These are phyloP conservation scores for Andrena camellia DNA, from an alignment of 2,888 invertebrate genomes.

Conservation along the genomic window DNA sequence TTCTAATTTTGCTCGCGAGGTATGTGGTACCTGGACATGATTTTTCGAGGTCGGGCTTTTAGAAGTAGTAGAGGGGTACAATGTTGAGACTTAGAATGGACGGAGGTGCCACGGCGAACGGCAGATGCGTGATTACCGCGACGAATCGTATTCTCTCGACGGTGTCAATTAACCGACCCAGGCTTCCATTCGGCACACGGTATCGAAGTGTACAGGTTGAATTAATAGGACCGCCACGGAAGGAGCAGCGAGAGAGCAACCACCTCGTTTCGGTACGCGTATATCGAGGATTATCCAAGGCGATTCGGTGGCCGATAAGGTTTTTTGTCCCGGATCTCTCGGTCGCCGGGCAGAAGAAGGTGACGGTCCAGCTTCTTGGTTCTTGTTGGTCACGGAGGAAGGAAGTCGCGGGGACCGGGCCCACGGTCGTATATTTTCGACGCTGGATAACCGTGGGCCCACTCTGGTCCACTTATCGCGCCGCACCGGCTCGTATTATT, in stretches of 20 bases:
- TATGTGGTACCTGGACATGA: no score
- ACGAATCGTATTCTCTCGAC: slow-evolving; percentile 69
- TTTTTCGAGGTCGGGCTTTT: no score
- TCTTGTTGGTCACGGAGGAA: slow-evolving; percentile 36
- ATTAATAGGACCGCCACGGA: slow-evolving; percentile 52
- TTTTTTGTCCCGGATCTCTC: slow-evolving; percentile 29
- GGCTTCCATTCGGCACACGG: slow-evolving; percentile 23
- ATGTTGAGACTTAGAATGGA: not conserved
- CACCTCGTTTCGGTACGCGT: slow-evolving; percentile 32
- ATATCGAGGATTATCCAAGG: slow-evolving; percentile 51
- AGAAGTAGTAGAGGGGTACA: no score
- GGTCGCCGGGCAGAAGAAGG: slow-evolving; percentile 24
- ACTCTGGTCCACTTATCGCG: slow-evolving; percentile 57
- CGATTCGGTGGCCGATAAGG: slow-evolving; percentile 50
- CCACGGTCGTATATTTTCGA: slow-evolving; percentile 47
- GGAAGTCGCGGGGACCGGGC: slow-evolving; percentile 41
- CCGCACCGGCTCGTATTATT: slow-evolving; percentile 73
- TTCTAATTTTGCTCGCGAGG: no score
- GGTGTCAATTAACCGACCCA: slow-evolving; percentile 69
- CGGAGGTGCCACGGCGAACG: slow-evolving; percentile 41
- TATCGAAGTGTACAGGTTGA: slow-evolving; percentile 28
- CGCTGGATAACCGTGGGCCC: slow-evolving; percentile 54
- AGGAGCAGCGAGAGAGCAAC: slow-evolving; percentile 15
- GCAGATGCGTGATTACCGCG: slow-evolving; percentile 68
- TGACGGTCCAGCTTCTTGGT: not conserved